phyloP scores from a whole-genome alignment of 23 tunicate species.

The Halocynthia roretzi region DNA sequence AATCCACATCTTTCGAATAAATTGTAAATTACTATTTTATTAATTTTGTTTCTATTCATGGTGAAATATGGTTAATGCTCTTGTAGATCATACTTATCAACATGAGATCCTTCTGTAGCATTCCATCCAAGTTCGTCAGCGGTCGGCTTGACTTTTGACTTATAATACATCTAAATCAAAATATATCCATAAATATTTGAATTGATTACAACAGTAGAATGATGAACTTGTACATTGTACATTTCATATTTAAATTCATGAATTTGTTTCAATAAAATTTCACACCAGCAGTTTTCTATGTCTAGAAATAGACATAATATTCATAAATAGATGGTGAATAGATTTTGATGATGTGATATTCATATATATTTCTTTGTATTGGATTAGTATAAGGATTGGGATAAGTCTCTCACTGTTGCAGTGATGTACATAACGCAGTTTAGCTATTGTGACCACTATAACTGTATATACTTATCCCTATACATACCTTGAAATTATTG shows the following conservation, averaged over 20 bases:
- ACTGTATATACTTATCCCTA: not conserved
- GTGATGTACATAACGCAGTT: not conserved
- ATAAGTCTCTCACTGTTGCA: not conserved
- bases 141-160: conserved; percentile 56
- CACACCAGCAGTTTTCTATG: too few species aligned
- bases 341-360: not conserved
- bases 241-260: too few species aligned
- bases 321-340: not conserved
- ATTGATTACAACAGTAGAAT: too few species aligned
- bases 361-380: too few species aligned
- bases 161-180: conserved; percentile 40
- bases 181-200: not conserved
- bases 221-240: too few species aligned
- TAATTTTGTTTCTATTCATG: too few species aligned
- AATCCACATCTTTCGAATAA: too few species aligned
- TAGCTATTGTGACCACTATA: not conserved
- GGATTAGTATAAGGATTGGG: not conserved
- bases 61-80: too few species aligned
- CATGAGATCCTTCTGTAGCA: conserved; percentile 54
- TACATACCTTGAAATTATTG: conserved; percentile 23
- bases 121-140: conserved; percentile 83
- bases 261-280: too few species aligned
- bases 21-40: too few species aligned
- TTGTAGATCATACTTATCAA: conserved; percentile 38
- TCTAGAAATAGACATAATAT: not conserved